Evolutionary conservation across 2,113 vertebrate genomes (phyloP).

Genomic region (Grammomys dolichurus): DNA sequence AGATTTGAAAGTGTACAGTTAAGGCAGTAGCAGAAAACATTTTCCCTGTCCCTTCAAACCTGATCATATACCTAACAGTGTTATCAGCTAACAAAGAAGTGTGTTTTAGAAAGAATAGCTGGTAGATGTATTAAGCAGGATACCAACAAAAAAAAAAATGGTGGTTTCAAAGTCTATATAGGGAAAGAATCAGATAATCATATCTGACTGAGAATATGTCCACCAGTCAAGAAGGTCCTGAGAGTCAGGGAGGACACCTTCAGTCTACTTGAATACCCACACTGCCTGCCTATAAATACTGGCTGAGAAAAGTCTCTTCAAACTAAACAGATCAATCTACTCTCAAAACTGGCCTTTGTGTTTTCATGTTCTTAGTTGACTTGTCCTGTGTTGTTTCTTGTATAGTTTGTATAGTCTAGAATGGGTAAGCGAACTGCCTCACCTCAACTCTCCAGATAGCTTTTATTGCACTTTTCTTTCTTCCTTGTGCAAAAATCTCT

Average conservation of each 20-base stretch:
- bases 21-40: background rate
- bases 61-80: conserved; percentile 1
- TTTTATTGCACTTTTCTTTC: conserved; percentile 25
- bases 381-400: background rate
- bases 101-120: background rate
- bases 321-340: background rate
- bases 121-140: conserved; percentile 15
- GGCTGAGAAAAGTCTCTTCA: background rate
- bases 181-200: background rate
- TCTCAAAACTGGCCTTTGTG: background rate
- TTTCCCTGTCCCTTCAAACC: background rate
- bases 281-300: background rate
- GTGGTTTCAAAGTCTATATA: conserved; percentile 10
- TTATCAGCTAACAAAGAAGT: conserved; percentile 39
- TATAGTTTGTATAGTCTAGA: background rate
- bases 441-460: background rate
- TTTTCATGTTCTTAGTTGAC: background rate
- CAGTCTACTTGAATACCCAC: background rate
- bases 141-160: background rate
- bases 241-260: background rate
- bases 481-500: background rate
- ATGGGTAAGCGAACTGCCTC: background rate
- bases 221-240: background rate
- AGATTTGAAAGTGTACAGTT: background rate
- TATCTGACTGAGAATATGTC: background rate